A percentile compares a stretch with the other conserved stretches of the same genome.
Conservation (phyloP, 2,797 vertebrate species). For the Setipinna tenuifilis region DNA sequence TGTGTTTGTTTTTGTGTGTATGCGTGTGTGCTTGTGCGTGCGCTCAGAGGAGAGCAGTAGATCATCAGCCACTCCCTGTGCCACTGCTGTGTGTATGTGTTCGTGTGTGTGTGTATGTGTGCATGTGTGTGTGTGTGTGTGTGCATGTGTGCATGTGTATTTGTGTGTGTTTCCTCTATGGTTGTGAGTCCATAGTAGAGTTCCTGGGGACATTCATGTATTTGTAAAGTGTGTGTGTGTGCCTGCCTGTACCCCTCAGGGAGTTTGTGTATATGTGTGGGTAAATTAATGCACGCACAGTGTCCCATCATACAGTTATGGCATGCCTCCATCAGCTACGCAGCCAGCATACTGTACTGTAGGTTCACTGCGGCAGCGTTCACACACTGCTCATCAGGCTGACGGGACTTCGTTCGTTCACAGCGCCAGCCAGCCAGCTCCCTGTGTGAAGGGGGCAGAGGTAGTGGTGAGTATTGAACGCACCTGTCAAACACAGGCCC, state of each 20-base stretch:
- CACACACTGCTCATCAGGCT: neutral
- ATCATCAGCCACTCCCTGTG: neutral
- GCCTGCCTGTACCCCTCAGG: neutral
- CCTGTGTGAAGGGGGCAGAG: neutral
- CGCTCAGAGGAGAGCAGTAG: neutral
- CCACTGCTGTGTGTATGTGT: neutral
- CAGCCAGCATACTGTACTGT: no score
- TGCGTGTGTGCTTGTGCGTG: slow-evolving; percentile 13
- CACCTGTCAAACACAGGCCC: slow-evolving; percentile 6
- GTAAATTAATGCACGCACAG: neutral
- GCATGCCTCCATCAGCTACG: no score
- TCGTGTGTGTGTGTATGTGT: neutral
- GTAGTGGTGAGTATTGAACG: neutral
- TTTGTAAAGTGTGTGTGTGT: neutral
- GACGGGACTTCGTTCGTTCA: neutral
- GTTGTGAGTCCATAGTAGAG: slow-evolving; percentile 28
- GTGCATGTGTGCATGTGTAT: slow-evolving; percentile 30
- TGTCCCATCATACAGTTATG: no score
- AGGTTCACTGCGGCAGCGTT: no score
- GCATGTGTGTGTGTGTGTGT: neutral
- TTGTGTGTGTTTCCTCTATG: slow-evolving; percentile 27
- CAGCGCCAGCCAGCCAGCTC: neutral
- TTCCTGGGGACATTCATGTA: neutral
- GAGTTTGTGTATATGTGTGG: neutral
- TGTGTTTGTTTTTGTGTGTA: slow-evolving; percentile 30